phyloP scores from a whole-genome alignment of 2,888 invertebrate species.

The Taenaris catops region DNA sequence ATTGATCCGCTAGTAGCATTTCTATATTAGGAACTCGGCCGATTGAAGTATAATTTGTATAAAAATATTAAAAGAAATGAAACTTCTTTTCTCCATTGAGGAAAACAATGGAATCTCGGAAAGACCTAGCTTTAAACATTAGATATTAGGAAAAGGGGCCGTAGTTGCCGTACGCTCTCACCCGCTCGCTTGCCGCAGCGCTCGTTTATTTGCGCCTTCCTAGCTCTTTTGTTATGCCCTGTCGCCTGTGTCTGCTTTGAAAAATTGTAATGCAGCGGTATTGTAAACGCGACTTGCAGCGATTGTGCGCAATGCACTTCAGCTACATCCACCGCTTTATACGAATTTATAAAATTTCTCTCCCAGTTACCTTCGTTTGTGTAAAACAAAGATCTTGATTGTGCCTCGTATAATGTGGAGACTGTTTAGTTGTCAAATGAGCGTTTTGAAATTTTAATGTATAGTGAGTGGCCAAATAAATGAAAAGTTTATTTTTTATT shows the following conservation, averaged over 20 bases:
- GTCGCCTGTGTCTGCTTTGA: constrained; percentile 73
- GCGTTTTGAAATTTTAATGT: too few species aligned
- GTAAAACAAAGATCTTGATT: constrained; percentile 5
- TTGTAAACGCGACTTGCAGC: constrained; percentile 60
- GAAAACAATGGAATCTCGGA: constrained; percentile 13
- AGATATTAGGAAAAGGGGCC: constrained; percentile 33
- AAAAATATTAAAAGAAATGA: constrained; percentile 1
- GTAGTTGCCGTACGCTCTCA: constrained; percentile 37
- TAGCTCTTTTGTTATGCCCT: constrained; percentile 72
- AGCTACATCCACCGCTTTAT: constrained; percentile 13
- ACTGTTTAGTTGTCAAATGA: too few species aligned
- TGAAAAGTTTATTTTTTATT: too few species aligned
- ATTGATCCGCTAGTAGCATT: too few species aligned
- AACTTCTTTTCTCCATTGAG: too few species aligned
- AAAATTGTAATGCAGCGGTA: constrained; percentile 74
- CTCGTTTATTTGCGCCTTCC: constrained; percentile 75
- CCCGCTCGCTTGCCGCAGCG: constrained; percentile 55
- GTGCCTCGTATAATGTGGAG: too few species aligned
- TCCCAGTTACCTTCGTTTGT: constrained; percentile 19
- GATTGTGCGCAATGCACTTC: constrained; percentile 48
- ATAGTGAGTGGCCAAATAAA: too few species aligned
- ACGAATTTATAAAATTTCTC: constrained; percentile 20
- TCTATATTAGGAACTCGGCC: too few species aligned
- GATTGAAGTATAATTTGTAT: background rate
- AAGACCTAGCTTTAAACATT: constrained; percentile 27